phyloP scores from a whole-genome alignment of 2,888 invertebrate genomes.

The Phasia obesa region DNA sequence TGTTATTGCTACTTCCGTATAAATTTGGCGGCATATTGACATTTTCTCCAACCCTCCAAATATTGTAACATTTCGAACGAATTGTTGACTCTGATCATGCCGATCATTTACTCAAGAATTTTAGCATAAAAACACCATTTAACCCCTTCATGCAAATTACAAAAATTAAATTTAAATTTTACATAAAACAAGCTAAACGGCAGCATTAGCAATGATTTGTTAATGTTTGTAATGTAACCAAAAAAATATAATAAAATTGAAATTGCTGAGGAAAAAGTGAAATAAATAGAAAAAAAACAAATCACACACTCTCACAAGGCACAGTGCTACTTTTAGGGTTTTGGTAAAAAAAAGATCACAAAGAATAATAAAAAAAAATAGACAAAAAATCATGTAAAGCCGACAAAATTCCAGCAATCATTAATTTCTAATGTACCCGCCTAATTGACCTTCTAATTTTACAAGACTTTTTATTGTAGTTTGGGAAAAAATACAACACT shows the following conservation, averaged over 20 bases:
- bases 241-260: slow-evolving; percentile 14
- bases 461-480: slow-evolving; percentile 52
- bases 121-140: slow-evolving; percentile 50
- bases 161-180: slow-evolving; percentile 39
- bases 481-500: slow-evolving; percentile 32
- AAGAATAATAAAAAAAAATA: too few relatives aligned
- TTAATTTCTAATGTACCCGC: slow-evolving; percentile 67
- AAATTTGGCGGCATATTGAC: background rate
- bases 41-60: background rate
- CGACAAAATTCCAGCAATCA: slow-evolving; percentile 67
- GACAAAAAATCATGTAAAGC: slow-evolving; percentile 32
- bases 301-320: slow-evolving; percentile 4
- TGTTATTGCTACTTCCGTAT: background rate
- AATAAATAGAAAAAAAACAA: background rate
- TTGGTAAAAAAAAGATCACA: background rate
- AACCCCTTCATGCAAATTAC: slow-evolving; percentile 68
- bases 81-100: slow-evolving; percentile 43
- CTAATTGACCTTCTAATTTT: slow-evolving; percentile 68
- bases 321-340: slow-evolving; percentile 47
- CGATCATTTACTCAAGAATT: slow-evolving; percentile 60
- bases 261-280: background rate
- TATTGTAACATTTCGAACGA: slow-evolving; percentile 6
- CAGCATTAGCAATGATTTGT: slow-evolving; percentile 44
- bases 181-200: slow-evolving; percentile 29
- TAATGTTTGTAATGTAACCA: slow-evolving; percentile 47